Evolutionary conservation across 1,140 invertebrate genomes (phyloP), one percentile per base, ranked within the genome.

Genomic region (Centruroides sculpturatus): DNA sequence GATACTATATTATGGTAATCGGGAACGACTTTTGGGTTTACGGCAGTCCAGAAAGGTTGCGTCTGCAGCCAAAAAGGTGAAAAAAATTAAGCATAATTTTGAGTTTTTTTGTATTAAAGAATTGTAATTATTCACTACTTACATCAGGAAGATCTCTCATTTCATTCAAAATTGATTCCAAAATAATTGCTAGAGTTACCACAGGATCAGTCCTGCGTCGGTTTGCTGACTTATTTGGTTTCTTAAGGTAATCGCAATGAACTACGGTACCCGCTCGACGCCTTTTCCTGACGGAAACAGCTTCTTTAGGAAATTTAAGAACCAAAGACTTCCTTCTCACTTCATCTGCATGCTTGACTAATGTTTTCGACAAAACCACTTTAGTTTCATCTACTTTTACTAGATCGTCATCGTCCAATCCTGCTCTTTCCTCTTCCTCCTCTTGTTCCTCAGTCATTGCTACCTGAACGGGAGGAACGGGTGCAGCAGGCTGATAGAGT

Each of bases 171-270:
- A 99, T 93, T 13, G 83, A 82, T 72, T 98, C 94, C 49, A 99
- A 77, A 59, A 97, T 85, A 1, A 88, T 90, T 0, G 91, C 91
- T 64, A 99, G 76, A 0, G 94, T 92, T 10, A 99, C 92, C 0
- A 97, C 83, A 0, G 96, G 96, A 77, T 99, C 94, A 1, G 95
- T 95, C 57, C 96, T 78, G n/a, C 92, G 78, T 36, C 97, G 77
- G 73, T 99, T 96, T 0, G 90, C 89, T 0, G 89, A 86, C 66
- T 88, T 83, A 57, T 64, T 57, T 51, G 89, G 88, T 59, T 85
- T 83, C 67, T 93, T 92, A 1, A 98, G 75, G 70, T 98, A 98
- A 76, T 98, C 94, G 74, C 89, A 94, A 62, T 92, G 86, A 55
- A 86, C 80, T 12, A 71, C 66, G 3, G 79, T 83, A 34, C 80